Evolutionary conservation across 2,888 invertebrate genomes (phyloP).

Genomic region (Callosobruchus maculatus): DNA sequence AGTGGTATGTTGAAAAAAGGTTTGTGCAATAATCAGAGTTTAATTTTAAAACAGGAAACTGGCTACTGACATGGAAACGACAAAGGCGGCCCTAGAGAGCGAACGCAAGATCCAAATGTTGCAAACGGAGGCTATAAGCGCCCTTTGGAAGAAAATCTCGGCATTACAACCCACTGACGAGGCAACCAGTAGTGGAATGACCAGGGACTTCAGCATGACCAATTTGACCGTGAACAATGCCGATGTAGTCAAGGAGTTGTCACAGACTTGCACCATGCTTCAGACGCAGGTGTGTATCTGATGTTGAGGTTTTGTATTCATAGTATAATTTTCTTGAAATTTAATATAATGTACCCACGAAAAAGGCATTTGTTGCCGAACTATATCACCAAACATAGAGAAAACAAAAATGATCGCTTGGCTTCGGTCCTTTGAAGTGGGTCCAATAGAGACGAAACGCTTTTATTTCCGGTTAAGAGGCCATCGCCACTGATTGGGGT

Average conservation of each 20-base stretch:
- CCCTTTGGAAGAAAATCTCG: conserved; percentile 83
- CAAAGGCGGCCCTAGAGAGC: conserved; percentile 78
- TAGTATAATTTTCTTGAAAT: too few species aligned
- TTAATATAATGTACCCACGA: too few species aligned
- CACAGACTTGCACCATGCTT: conserved; percentile 70
- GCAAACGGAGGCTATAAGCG: conserved; percentile 88
- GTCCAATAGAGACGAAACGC: too few species aligned
- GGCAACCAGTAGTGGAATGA: not conserved
- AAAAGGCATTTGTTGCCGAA: too few species aligned
- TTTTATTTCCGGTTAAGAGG: too few species aligned
- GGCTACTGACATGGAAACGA: conserved; percentile 79
- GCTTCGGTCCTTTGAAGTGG: too few species aligned
- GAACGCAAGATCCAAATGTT: conserved; percentile 81
- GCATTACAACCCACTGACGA: conserved; percentile 54
- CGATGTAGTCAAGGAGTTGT: conserved; percentile 68
- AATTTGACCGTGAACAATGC: conserved; percentile 49
- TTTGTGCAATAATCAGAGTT: too few species aligned
- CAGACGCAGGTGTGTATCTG: conserved; percentile 62
- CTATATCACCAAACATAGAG: too few species aligned
- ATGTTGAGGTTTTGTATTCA: too few species aligned
- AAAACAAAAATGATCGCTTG: too few species aligned
- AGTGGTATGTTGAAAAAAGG: too few species aligned
- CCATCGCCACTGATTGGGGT: too few species aligned
- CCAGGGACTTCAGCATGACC: conserved; percentile 28
- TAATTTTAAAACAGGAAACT: conserved; percentile 58